phyloP scores from a whole-genome alignment of 2,888 invertebrate genomes.

The Strigamia maritima region DNA sequence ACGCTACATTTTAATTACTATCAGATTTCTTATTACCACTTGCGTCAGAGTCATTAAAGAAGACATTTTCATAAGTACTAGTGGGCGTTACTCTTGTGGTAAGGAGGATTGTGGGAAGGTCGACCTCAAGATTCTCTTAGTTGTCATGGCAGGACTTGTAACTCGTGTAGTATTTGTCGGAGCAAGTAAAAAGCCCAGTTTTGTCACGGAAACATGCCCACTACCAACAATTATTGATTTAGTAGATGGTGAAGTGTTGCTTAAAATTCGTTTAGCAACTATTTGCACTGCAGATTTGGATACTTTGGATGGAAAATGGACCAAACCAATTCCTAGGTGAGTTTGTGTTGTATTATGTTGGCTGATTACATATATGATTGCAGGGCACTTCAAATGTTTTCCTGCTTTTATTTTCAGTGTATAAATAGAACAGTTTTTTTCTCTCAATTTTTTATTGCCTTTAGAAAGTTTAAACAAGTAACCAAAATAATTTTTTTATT shows the following conservation, averaged over 20 bases:
- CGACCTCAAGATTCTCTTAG: slow-evolving; percentile 18
- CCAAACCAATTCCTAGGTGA: slow-evolving; percentile 46
- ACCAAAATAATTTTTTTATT: background rate
- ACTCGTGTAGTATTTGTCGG: slow-evolving; percentile 43
- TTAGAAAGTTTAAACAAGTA: background rate
- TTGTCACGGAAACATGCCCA: slow-evolving; percentile 43
- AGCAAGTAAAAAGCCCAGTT: slow-evolving; percentile 44
- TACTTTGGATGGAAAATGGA: slow-evolving; percentile 44
- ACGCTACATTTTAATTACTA: background rate
- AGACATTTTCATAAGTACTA: background rate
- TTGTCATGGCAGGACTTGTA: slow-evolving; percentile 37
- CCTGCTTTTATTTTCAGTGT: background rate
- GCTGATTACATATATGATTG: background rate
- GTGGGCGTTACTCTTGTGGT: background rate
- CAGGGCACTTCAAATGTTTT: background rate
- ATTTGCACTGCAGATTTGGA: slow-evolving; percentile 46
- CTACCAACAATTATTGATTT: slow-evolving; percentile 41
- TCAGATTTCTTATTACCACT: background rate
- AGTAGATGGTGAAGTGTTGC: slow-evolving; percentile 43
- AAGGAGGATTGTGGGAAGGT: slow-evolving; percentile 34
- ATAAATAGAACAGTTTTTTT: background rate
- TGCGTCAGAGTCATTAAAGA: background rate
- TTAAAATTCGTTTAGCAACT: slow-evolving; percentile 45
- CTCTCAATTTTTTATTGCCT: background rate
- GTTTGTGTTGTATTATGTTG: background rate